These are phyloP conservation scores for Sarcophaga carnaria DNA, from an alignment of 2,888 invertebrate genomes.

Conservation along the genomic window DNA sequence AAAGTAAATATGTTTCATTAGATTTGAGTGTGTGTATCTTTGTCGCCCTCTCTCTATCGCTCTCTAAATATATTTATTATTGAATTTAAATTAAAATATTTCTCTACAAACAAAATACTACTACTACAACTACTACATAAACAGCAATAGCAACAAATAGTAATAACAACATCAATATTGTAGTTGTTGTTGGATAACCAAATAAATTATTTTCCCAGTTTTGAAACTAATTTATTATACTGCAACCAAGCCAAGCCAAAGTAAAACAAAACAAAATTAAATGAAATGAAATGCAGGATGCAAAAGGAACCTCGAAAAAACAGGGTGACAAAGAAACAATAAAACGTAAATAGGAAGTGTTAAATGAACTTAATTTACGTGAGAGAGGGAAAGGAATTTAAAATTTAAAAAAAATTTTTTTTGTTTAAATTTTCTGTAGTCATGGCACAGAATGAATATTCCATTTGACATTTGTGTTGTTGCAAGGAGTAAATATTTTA, in stretches of 20 bases:
- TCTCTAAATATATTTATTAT: constrained; percentile 45
- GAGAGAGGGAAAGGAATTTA: no score
- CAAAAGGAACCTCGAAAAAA: neutral
- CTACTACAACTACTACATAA: neutral
- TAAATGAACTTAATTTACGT: constrained; percentile 50
- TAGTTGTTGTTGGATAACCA: constrained; percentile 43
- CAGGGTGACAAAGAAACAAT: neutral
- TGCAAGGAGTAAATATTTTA: no score
- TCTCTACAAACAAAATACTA: neutral
- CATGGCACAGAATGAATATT: neutral
- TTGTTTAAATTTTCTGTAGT: neutral
- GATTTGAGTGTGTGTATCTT: neutral
- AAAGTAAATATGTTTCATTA: neutral
- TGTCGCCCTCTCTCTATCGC: neutral
- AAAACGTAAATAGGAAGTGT: constrained; percentile 16
- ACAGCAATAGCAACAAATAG: neutral
- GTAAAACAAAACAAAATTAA: neutral
- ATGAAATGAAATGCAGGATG: neutral
- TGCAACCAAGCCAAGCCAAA: constrained; percentile 12
- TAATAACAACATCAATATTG: neutral
- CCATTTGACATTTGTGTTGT: neutral
- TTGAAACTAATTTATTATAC: constrained; percentile 59
- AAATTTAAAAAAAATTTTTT: neutral
- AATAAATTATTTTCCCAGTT: constrained; percentile 59
- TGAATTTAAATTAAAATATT: constrained; percentile 59